Evolutionary conservation across 2,888 invertebrate genomes (phyloP).

Genomic region (Eupithecia subfuscata): DNA sequence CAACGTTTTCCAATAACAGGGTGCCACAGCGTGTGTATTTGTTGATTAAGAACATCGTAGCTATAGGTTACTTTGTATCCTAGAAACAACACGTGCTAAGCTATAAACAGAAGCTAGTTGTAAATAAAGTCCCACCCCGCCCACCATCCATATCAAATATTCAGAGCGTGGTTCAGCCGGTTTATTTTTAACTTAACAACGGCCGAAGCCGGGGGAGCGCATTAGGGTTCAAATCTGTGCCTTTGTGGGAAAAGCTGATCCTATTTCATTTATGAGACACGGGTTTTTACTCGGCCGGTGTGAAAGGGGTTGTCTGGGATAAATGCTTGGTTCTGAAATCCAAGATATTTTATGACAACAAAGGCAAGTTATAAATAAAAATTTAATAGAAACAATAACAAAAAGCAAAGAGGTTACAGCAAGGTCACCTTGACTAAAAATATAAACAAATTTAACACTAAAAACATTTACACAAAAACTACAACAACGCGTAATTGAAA

Average conservation of each 20-base stretch:
- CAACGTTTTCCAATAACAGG: too few species aligned
- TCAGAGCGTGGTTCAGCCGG: conserved; percentile 39
- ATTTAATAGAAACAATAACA: too few species aligned
- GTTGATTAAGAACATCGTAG: not conserved
- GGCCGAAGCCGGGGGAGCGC: conserved; percentile 44
- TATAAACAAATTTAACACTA: too few species aligned
- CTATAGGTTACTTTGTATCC: not conserved
- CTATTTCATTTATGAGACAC: conserved; percentile 18
- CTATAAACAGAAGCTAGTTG: not conserved
- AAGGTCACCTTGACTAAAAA: too few species aligned
- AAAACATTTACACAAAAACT: too few species aligned
- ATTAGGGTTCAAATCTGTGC: conserved; percentile 35
- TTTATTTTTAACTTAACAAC: conserved; percentile 49
- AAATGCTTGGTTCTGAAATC: not conserved
- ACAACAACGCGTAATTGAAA: too few species aligned
- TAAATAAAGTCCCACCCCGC: not conserved
- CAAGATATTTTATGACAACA: not conserved
- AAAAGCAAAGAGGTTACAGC: too few species aligned
- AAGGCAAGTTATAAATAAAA: too few species aligned
- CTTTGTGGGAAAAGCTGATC: conserved; percentile 19
- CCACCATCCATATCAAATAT: conserved; percentile 42
- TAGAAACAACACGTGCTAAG: not conserved
- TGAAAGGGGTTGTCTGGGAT: not conserved
- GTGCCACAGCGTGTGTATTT: not conserved
- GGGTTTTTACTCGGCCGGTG: not conserved